Percentiles rank a stretch among this genome's conserved stretches.
Evolutionary conservation across 2,113 vertebrate genomes (phyloP).

Genomic region (Psilopogon haemacephalus): DNA sequence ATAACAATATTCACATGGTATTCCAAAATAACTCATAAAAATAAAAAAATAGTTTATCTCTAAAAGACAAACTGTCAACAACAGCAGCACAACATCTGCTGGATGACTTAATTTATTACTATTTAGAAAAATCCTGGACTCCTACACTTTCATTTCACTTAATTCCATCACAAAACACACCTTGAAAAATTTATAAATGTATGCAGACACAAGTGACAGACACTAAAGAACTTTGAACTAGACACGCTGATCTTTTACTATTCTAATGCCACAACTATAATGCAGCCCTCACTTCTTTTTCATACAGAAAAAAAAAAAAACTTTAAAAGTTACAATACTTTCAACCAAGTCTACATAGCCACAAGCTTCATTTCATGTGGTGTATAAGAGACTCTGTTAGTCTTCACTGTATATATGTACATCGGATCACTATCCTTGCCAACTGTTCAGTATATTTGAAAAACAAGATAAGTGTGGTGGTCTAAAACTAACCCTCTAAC

Average conservation of each 20-base stretch:
- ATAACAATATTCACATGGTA: not conserved
- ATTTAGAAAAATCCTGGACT: not conserved
- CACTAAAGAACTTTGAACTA: not conserved
- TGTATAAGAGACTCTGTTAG: not conserved
- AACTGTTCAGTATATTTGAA: not conserved
- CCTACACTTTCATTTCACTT: not conserved
- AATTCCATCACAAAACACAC: not conserved
- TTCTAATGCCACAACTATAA: not conserved
- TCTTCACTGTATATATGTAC: not conserved
- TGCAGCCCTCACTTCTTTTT: not conserved
- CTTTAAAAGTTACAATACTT: not conserved
- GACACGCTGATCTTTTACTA: not conserved
- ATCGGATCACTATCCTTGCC: not conserved
- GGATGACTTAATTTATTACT: not conserved
- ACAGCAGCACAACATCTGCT: not conserved
- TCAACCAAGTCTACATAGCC: not conserved
- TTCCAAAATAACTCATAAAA: not conserved
- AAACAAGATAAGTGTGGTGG: not conserved
- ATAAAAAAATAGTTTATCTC: not conserved
- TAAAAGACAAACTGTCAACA: not conserved
- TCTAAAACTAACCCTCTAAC: no score
- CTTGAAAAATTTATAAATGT: not conserved
- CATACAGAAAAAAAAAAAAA: not conserved
- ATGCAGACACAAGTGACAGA: not conserved
- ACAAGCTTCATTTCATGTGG: not conserved